Conservation (phyloP, 2,113 vertebrate species). For the Melanerpes formicivorus region DNA sequence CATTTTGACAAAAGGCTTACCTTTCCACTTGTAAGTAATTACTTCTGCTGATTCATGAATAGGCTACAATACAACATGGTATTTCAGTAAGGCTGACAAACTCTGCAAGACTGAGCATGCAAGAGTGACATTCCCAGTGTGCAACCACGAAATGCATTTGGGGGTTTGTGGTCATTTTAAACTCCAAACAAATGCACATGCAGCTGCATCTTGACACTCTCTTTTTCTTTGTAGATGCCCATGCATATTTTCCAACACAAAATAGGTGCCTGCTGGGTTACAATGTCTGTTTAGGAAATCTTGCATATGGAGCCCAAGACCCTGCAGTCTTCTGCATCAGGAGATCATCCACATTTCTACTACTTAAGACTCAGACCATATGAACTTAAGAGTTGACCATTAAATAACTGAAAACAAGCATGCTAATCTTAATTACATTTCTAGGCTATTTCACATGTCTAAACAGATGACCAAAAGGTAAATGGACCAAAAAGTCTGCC, state of each 20-base stretch:
- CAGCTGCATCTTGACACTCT: neutral
- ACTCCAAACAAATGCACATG: neutral
- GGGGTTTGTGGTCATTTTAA: neutral
- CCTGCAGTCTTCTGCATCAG: neutral
- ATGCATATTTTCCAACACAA: neutral
- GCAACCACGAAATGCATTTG: neutral
- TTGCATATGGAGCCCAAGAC: neutral
- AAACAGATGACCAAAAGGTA: neutral
- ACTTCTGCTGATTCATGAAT: neutral
- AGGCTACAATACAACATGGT: neutral
- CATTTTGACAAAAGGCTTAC: neutral
- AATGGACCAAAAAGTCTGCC: neutral
- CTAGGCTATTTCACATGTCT: neutral
- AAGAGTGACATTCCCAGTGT: neutral
- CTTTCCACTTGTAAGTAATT: neutral
- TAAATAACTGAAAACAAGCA: neutral
- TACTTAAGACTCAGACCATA: neutral
- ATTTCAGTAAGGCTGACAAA: neutral
- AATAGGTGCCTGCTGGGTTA: neutral
- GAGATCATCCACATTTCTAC: neutral
- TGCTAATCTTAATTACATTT: neutral
- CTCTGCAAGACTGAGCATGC: neutral
- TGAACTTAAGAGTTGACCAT: neutral
- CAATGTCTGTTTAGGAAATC: neutral
- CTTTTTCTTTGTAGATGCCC: neutral